phyloP scores from a whole-genome alignment of 2,113 vertebrate species.

The Otus sunia region DNA sequence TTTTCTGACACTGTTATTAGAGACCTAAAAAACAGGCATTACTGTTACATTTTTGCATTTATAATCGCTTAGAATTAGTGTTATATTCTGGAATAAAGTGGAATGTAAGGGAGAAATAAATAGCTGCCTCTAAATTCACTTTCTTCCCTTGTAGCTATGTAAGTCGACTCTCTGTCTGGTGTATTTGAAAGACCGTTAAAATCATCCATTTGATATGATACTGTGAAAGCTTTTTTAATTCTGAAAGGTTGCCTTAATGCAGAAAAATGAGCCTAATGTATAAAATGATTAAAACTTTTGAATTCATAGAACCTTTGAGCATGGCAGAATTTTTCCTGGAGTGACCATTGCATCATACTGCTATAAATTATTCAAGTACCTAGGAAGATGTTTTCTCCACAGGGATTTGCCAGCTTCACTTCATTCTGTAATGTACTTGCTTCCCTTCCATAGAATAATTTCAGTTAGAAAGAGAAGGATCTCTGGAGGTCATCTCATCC shows the following conservation, averaged over 20 bases:
- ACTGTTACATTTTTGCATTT: not conserved
- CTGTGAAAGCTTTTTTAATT: not conserved
- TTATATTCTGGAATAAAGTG: not conserved
- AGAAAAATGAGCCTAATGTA: not conserved
- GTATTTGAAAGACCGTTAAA: not conserved
- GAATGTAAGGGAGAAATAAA: not conserved
- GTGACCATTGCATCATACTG: not conserved
- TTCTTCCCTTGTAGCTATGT: not conserved
- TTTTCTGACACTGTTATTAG: not conserved
- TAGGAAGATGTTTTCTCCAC: not conserved
- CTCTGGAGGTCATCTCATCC: not conserved
- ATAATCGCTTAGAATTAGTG: not conserved
- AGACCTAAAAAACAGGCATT: not conserved
- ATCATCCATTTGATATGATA: not conserved
- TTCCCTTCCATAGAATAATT: not conserved
- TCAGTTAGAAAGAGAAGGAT: not conserved
- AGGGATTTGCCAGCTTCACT: not conserved
- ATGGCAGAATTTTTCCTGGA: not conserved
- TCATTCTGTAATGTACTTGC: not conserved
- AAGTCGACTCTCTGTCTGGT: not conserved
- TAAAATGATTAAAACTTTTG: not conserved
- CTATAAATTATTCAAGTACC: slow-evolving; percentile 13
- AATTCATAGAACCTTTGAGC: not conserved
- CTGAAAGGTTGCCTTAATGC: not conserved
- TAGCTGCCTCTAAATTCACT: not conserved